Evolutionary conservation across 2,888 invertebrate genomes (phyloP), one percentile per base, ranked within the genome.

Genomic region (Drosophila algonquin): DNA sequence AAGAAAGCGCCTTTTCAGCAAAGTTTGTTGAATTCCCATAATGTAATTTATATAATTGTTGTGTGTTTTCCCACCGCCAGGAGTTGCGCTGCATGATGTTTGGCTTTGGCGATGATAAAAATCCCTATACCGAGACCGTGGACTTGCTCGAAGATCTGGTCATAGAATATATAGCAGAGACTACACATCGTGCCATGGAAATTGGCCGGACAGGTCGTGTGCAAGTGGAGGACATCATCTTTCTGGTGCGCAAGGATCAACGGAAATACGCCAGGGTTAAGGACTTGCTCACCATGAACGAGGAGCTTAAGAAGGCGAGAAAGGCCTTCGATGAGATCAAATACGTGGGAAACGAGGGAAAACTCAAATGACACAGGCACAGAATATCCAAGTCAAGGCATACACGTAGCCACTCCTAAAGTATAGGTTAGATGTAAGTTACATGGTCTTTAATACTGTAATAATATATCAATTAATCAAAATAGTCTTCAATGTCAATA

Each of bases 281-380:
- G 93, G 99, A 99, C 93, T 93, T 99, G 44, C 93, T 99, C 0
- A 97, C 97, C 50, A 99, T 99, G 99, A 99, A 99, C 93, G 99
- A 99, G 93, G 99, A 99, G 93, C 93, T 99, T 55, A 98, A 99
- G 93, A 97, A 98, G 93, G 99, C 99, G 14, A 94, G 99, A 82
- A 99, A 99, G 93, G 99, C 99, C 73, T 99, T 99, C 93, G 99
- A 99, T 93, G 99, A 98, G 94, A 97, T 97, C 76, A 98, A 98
- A 95, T 98, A 97, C 94, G 97, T 97, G 94, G 97, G 92, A 27
- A 91, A 77, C 73, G 92, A 92, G 58, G 92, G 91, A 14, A 92
- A 92, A 74, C 89, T 90, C 3, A 92, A 92, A 86, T 92, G 90
- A 91, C 88, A 81, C 62, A 81, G 81, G 35, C 54, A 76, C 2